These are phyloP conservation scores for Formica exsecta DNA, from an alignment of 1,140 invertebrate genomes.

Conservation along the genomic window DNA sequence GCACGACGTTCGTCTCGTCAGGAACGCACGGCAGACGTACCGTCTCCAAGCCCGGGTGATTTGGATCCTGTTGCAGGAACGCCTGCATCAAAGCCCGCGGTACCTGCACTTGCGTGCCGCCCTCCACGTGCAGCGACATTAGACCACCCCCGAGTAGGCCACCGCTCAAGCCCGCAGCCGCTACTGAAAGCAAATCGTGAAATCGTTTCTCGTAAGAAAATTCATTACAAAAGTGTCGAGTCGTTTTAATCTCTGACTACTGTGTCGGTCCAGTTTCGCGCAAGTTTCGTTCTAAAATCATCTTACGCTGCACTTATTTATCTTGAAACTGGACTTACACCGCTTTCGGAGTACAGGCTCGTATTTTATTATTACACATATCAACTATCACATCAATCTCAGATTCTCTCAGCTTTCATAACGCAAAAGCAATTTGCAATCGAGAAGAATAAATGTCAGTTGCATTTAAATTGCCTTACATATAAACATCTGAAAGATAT, in stretches of 20 bases:
- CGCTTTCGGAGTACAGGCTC: background rate
- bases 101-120: constrained; percentile 88
- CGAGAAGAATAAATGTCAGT: background rate
- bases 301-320: background rate
- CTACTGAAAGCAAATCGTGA: constrained; percentile 82
- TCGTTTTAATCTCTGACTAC: background rate
- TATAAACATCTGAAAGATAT: background rate
- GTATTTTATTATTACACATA: background rate
- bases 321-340: constrained; percentile 4
- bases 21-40: constrained; percentile 84
- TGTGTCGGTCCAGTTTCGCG: constrained; percentile 19
- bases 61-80: constrained; percentile 89
- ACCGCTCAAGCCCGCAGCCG: constrained; percentile 79
- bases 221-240: background rate
- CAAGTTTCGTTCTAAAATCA: background rate
- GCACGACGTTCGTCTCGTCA: constrained; percentile 83
- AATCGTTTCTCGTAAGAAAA: constrained; percentile 46
- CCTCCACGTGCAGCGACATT: constrained; percentile 84
- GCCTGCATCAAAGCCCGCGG: constrained; percentile 89
- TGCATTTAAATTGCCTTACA: background rate
- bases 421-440: constrained; percentile 16
- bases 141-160: constrained; percentile 76
- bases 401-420: background rate
- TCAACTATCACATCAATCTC: background rate
- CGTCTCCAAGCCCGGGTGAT: constrained; percentile 89